phyloP scores from a whole-genome alignment of 2,113 vertebrate species.

The Boulengeromyrus knoepffleri region DNA sequence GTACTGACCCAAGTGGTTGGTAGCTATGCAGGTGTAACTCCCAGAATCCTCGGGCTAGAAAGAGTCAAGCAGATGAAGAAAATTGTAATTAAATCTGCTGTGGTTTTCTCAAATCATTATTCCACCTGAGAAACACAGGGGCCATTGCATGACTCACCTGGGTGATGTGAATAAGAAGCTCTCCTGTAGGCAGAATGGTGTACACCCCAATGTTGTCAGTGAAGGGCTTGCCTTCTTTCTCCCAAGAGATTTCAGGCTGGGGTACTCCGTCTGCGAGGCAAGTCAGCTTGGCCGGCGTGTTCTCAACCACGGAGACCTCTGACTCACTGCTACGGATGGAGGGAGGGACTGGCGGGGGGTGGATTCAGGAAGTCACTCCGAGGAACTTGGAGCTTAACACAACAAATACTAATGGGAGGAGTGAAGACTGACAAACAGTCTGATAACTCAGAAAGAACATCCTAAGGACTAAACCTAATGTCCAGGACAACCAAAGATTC shows the following conservation, averaged over 20 bases:
- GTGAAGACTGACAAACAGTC: background rate
- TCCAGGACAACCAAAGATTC: background rate
- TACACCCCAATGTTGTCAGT: slow-evolving; percentile 63
- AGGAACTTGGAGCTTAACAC: background rate
- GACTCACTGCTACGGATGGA: slow-evolving; percentile 60
- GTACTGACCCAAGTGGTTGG: slow-evolving; percentile 75
- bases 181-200: slow-evolving; percentile 68
- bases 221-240: slow-evolving; percentile 61
- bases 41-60: slow-evolving; percentile 78
- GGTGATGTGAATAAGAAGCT: slow-evolving; percentile 73
- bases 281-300: slow-evolving; percentile 62
- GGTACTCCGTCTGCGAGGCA: slow-evolving; percentile 81
- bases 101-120: background rate
- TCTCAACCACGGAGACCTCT: slow-evolving; percentile 61
- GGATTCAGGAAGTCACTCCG: background rate
- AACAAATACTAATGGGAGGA: background rate
- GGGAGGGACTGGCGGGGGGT: slow-evolving; percentile 69
- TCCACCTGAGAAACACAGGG: background rate
- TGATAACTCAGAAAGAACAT: background rate
- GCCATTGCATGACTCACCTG: slow-evolving; percentile 58
- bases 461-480: background rate
- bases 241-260: slow-evolving; percentile 74
- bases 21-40: slow-evolving; percentile 78
- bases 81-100: background rate
- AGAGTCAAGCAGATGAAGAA: background rate